Evolutionary conservation across 2,888 invertebrate species (phyloP).

Genomic region (Drosophila conformis): DNA sequence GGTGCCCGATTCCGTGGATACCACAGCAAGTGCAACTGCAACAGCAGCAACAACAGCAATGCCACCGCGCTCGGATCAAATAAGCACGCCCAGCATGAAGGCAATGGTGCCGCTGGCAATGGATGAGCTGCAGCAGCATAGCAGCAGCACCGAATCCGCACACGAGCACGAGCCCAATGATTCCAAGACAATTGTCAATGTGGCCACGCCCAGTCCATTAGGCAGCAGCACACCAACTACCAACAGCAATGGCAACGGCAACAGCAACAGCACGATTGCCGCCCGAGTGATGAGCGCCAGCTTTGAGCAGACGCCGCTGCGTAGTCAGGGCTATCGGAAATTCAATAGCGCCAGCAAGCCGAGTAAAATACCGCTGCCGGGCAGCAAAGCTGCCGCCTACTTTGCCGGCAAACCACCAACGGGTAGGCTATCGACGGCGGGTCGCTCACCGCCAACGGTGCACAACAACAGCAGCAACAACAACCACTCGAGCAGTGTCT

Average conservation of each 20-base stretch:
- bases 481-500: slow-evolving; percentile 64
- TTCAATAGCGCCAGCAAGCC: slow-evolving; percentile 86
- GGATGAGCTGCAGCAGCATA: slow-evolving; percentile 86
- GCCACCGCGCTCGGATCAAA: slow-evolving; percentile 79
- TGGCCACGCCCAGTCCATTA: slow-evolving; percentile 53
- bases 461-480: slow-evolving; percentile 47
- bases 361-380: slow-evolving; percentile 90
- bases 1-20: slow-evolving; percentile 67
- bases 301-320: slow-evolving; percentile 67
- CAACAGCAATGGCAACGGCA: slow-evolving; percentile 8
- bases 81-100: slow-evolving; percentile 87
- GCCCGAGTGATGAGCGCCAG: slow-evolving; percentile 81
- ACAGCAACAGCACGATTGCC: slow-evolving; percentile 52
- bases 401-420: slow-evolving; percentile 88
- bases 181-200: slow-evolving; percentile 59
- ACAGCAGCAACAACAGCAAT: slow-evolving; percentile 45
- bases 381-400: slow-evolving; percentile 85
- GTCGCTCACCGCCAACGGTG: slow-evolving; percentile 77
- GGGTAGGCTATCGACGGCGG: slow-evolving; percentile 70
- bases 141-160: slow-evolving; percentile 89
- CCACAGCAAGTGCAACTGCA: slow-evolving; percentile 48
- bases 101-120: slow-evolving; percentile 87
- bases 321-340: slow-evolving; percentile 68
- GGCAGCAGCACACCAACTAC: slow-evolving; percentile 57
- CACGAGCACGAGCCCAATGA: slow-evolving; percentile 85